Evolutionary conservation across 2,888 invertebrate species (phyloP).

Genomic region (Drosophila birchii): DNA sequence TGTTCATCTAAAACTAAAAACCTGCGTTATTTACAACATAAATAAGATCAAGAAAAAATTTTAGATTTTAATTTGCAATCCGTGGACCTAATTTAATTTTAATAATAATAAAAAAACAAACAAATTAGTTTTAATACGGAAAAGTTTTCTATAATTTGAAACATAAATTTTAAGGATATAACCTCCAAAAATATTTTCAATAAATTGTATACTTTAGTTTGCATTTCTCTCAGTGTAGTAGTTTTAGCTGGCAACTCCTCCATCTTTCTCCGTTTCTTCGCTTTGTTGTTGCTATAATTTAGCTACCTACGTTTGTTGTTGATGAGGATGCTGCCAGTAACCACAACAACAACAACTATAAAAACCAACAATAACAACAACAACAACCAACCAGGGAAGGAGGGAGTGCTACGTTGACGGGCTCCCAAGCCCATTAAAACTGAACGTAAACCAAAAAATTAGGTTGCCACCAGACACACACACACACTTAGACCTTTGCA

Average conservation of each 20-base stretch:
- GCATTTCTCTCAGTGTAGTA: neutral
- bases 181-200: no score
- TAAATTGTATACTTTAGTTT: neutral
- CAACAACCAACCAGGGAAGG: conserved; percentile 3
- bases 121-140: no score
- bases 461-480: conserved; percentile 55
- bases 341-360: conserved; percentile 7
- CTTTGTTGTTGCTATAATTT: conserved; percentile 59
- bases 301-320: conserved; percentile 51
- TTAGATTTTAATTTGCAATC: no score
- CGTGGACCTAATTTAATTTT: no score
- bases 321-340: conserved; percentile 54
- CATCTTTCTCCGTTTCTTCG: conserved; percentile 29
- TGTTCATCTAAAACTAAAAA: no score
- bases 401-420: conserved; percentile 42
- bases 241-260: conserved; percentile 19
- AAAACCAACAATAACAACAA: conserved; percentile 12
- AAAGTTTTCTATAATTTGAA: no score
- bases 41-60: no score
- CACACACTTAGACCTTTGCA: conserved; percentile 5
- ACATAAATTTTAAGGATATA: no score
- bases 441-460: conserved; percentile 66
- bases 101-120: no score
- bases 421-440: conserved; percentile 65
- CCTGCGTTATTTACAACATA: no score